Evolutionary conservation across 2,113 vertebrate genomes (phyloP).

Genomic region (Eulemur rufifrons): DNA sequence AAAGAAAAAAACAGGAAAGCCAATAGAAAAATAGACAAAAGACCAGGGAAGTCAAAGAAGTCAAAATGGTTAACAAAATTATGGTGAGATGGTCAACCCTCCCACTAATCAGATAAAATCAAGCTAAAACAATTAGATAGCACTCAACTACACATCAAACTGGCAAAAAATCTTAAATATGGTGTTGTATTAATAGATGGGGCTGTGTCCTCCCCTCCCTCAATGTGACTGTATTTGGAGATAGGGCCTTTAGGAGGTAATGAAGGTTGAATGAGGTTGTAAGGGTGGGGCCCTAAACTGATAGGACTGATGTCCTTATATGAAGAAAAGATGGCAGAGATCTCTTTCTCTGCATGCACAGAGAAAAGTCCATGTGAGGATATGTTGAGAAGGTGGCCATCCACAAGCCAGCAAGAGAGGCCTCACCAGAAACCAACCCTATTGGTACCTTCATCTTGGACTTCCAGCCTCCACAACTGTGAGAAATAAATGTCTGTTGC

Average conservation of each 20-base stretch:
- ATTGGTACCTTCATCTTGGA: not conserved
- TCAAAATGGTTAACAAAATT: not conserved
- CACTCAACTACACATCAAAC: not conserved
- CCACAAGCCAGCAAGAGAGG: not conserved
- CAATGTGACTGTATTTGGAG: not conserved
- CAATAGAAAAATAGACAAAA: not conserved
- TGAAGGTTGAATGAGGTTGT: not conserved
- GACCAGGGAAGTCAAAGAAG: not conserved
- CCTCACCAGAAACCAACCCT: not conserved
- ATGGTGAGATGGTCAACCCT: not conserved
- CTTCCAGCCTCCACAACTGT: not conserved
- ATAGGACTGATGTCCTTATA: not conserved
- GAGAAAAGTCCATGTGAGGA: not conserved
- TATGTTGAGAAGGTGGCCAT: not conserved
- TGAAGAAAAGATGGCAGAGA: not conserved
- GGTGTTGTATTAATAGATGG: no score
- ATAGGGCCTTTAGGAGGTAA: not conserved
- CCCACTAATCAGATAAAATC: not conserved
- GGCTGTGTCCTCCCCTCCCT: not conserved
- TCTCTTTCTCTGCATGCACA: not conserved
- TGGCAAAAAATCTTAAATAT: not conserved
- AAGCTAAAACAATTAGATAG: not conserved
- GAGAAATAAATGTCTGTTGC: not conserved
- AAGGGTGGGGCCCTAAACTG: not conserved
- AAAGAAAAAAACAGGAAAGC: not conserved